A percentile compares a stretch with the other conserved stretches of the same genome.
Evolutionary conservation across 1,140 invertebrate genomes (phyloP).

Genomic region (Ceratina japonica): DNA sequence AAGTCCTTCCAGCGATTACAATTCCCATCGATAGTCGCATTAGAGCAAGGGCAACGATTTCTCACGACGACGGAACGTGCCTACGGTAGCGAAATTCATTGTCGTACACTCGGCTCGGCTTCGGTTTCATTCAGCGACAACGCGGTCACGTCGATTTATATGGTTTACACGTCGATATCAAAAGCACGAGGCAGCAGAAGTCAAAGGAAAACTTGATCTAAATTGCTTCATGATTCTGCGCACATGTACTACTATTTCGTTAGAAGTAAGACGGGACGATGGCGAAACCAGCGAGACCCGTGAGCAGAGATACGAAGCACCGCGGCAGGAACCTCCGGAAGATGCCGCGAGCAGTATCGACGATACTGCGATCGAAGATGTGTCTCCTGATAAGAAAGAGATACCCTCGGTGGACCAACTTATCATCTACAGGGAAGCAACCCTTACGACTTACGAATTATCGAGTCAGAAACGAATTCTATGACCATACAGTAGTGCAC

Average conservation of each 20-base stretch:
- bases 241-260: not conserved
- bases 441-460: no score
- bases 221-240: not conserved
- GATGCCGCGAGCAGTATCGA: not conserved
- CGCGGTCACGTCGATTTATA: not conserved
- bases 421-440: no score
- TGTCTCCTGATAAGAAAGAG: no score
- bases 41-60: not conserved
- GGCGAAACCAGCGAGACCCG: not conserved
- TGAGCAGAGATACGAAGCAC: not conserved
- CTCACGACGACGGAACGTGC: not conserved
- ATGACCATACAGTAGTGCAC: no score
- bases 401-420: no score
- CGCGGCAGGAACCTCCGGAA: not conserved
- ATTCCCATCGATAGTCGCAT: conserved; percentile 16
- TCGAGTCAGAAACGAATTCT: no score
- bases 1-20: conserved; percentile 2
- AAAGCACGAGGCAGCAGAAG: not conserved
- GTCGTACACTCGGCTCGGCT: not conserved
- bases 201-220: conserved; percentile 16
- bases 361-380: no score
- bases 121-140: conserved; percentile 13
- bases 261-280: not conserved
- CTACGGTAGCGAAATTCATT: not conserved
- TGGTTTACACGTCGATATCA: not conserved